Percentiles rank a stretch among this genome's conserved stretches.
phyloP scores from a whole-genome alignment of 2,888 invertebrate genomes.

The Phasia obesa region DNA sequence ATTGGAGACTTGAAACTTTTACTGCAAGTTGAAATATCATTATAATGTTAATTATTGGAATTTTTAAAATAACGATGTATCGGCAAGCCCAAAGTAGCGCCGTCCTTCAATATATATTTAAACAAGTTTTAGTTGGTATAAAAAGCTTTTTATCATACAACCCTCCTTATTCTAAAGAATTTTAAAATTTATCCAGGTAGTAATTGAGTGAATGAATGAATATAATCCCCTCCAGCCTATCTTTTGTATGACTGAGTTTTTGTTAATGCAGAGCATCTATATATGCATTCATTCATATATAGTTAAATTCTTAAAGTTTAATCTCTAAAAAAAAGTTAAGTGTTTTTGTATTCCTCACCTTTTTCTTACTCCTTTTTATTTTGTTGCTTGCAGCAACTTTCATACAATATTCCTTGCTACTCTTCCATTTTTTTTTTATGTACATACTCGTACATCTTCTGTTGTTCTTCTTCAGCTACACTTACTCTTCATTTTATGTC shows the following conservation, averaged over 20 bases:
- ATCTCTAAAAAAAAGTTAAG: slow-evolving; percentile 52
- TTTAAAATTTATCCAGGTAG: slow-evolving; percentile 4
- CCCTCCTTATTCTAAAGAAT: neutral
- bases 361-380: slow-evolving; percentile 17
- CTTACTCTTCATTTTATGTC: slow-evolving; percentile 58
- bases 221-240: slow-evolving; percentile 51
- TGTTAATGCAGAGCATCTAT: neutral
- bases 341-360: slow-evolving; percentile 29
- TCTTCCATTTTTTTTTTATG: neutral
- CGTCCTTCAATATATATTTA: no score
- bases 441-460: neutral
- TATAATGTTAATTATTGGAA: no score
- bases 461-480: slow-evolving; percentile 8
- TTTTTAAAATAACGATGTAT: no score
- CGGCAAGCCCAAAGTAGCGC: no score
- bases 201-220: slow-evolving; percentile 22
- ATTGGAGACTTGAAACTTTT: no score
- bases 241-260: slow-evolving; percentile 37
- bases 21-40: no score
- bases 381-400: neutral
- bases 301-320: slow-evolving; percentile 41
- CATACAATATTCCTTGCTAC: slow-evolving; percentile 7
- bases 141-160: slow-evolving; percentile 15
- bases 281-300: neutral
- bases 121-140: neutral